Evolutionary conservation across 64 coral and sea anemone species (phyloP), one percentile per base, ranked within the genome.

Genomic region (Stichodactyla helianthus): DNA sequence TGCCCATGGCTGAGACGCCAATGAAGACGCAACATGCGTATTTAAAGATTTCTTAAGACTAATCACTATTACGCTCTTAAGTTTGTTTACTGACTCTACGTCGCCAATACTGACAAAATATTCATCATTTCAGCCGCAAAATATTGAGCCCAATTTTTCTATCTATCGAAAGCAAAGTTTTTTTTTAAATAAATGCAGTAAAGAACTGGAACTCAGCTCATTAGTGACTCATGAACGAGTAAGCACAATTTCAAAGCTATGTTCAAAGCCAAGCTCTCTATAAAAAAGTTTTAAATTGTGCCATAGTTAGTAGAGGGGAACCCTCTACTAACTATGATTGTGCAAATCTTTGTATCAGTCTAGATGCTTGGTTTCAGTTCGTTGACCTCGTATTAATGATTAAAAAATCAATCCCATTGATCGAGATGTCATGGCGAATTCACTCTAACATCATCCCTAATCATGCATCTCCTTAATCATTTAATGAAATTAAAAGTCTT

Each of bases 401-500:
- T 74, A 26, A 13, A 35, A 2, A 74, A 10, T 74, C 68, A 31
- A 74, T 6, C 25, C 8, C 8, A 74, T 26, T 26, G 10, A 26
- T 2, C 25, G 10, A 74, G 27, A 74, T 31, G 68, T 31, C 68
- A 74, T 23, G 25, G 68, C 22, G 10, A 74, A 28, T 12, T 74
- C 68, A 31, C 68, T 74, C 7, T 1, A 74, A 13, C n/a, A 10
- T 74, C 25, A 74, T 27, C 68, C 25, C 2, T 74, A 74, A 74
- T 31, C n/a, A 74, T 23, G 27, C 25, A 74, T 74, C 31, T 74
- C 68, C 68, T 74, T 12, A 11, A 31, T 74, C 10, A 74, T 26
- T 74, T 74, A 74, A 13, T 23, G 68, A 74, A 74, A 31, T 74
- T 74, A 74, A 23, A 74, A 74, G 68, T 74, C 25, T 27, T 74